Percentiles rank a stretch among this genome's conserved stretches.
Conservation (phyloP, 2,113 vertebrate genomes). For the Mormoops blainvillei region DNA sequence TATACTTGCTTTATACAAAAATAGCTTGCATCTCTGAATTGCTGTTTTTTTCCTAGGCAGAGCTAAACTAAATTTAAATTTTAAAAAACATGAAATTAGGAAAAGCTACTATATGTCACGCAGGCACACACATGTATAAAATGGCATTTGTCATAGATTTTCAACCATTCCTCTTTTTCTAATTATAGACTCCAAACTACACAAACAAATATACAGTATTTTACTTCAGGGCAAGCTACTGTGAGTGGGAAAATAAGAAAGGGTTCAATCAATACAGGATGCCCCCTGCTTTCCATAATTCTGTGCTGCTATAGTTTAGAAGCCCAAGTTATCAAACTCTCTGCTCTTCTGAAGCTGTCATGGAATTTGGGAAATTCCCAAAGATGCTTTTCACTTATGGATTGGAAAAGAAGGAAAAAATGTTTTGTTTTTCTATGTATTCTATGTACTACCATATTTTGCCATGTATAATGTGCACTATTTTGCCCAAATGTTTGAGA, state of each 20-base stretch:
- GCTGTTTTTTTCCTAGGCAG: background rate
- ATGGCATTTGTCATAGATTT: background rate
- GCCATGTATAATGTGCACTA: too few relatives aligned
- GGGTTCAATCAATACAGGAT: background rate
- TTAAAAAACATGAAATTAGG: background rate
- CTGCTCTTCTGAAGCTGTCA: background rate
- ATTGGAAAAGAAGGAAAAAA: background rate
- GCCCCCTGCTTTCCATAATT: background rate
- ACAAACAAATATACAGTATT: background rate
- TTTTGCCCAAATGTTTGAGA: too few relatives aligned
- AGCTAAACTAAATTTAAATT: background rate
- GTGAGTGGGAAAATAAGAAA: background rate
- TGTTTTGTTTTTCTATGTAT: background rate
- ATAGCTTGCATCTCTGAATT: background rate
- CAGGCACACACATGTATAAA: rapidly evolving
- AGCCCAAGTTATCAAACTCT: background rate
- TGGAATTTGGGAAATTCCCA: background rate
- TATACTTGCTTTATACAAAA: background rate
- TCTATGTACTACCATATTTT: background rate
- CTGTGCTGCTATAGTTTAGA: background rate
- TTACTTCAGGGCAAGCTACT: background rate
- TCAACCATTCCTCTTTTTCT: background rate
- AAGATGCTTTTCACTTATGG: background rate
- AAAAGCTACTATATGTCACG: background rate
- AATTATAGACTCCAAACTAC: background rate